A percentile compares a stretch with the other conserved stretches of the same genome.
Evolutionary conservation across 2,113 vertebrate species (phyloP).

Genomic region (Centrocercus urophasianus): DNA sequence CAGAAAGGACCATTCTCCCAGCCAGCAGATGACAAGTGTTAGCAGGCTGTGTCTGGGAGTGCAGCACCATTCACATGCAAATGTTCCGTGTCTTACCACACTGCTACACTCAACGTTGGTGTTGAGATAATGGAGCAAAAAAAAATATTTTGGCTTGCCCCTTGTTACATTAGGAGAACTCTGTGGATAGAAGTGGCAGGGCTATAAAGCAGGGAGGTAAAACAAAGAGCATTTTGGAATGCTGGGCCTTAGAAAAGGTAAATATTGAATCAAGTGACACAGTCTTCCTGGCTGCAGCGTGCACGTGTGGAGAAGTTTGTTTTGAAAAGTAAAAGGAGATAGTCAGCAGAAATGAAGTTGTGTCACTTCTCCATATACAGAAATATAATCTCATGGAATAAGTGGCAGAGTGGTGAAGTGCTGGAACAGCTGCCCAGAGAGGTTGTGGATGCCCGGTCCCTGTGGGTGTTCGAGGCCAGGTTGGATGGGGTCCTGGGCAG

Average conservation of each 20-base stretch:
- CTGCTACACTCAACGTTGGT: accelerated
- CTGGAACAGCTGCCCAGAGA: too few relatives aligned
- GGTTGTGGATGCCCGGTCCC: too few relatives aligned
- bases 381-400: background rate
- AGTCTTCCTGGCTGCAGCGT: too few relatives aligned
- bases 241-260: background rate
- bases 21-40: background rate
- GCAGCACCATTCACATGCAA: background rate
- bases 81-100: background rate
- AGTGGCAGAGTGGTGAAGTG: background rate
- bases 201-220: background rate
- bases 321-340: background rate
- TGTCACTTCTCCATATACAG: background rate
- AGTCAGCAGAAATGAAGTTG: background rate
- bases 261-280: background rate
- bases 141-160: background rate
- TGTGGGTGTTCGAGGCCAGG: too few relatives aligned
- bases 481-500: too few relatives aligned
- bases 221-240: background rate
- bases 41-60: background rate
- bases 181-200: background rate
- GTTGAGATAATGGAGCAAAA: background rate
- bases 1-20: background rate
- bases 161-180: background rate
- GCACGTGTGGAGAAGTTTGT: background rate